Conservation (phyloP, 2,888 invertebrate species). For the Acanthopleura granulata region DNA sequence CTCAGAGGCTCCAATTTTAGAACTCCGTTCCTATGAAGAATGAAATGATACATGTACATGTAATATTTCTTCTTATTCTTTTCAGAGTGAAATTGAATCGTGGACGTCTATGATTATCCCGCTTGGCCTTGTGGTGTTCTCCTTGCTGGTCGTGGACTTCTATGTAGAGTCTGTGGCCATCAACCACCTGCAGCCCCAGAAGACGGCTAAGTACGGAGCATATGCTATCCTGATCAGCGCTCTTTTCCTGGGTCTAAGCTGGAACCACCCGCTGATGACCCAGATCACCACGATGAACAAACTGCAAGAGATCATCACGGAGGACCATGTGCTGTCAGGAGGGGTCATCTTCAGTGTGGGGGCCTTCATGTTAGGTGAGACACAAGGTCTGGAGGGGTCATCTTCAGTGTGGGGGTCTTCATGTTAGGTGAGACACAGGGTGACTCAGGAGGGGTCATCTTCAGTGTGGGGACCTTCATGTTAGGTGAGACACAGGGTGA, state of each 20-base stretch:
- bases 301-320: conserved; percentile 57
- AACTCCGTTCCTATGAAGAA: too few relatives aligned
- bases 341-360: conserved; percentile 71
- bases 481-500: too few relatives aligned
- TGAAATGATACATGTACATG: too few relatives aligned
- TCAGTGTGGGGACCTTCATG: too few relatives aligned
- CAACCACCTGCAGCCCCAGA: conserved; percentile 62
- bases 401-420: too few relatives aligned
- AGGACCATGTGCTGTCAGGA: conserved; percentile 70
- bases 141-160: conserved; percentile 71
- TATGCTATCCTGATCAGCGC: conserved; percentile 69
- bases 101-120: conserved; percentile 63
- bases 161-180: conserved; percentile 70
- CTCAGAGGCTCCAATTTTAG: too few relatives aligned
- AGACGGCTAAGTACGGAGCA: conserved; percentile 67
- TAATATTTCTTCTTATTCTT: background rate
- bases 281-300: conserved; percentile 57
- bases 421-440: too few relatives aligned
- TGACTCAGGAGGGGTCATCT: too few relatives aligned
- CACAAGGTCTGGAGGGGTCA: background rate
- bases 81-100: conserved; percentile 54
- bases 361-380: conserved; percentile 70
- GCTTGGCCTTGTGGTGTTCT: conserved; percentile 65
- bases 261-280: conserved; percentile 66
- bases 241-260: conserved; percentile 61